These are phyloP conservation scores for Heliocidaris erythrogramma DNA, from an alignment of 35 echinoderm and acorn worm genomes.

Conservation along the genomic window DNA sequence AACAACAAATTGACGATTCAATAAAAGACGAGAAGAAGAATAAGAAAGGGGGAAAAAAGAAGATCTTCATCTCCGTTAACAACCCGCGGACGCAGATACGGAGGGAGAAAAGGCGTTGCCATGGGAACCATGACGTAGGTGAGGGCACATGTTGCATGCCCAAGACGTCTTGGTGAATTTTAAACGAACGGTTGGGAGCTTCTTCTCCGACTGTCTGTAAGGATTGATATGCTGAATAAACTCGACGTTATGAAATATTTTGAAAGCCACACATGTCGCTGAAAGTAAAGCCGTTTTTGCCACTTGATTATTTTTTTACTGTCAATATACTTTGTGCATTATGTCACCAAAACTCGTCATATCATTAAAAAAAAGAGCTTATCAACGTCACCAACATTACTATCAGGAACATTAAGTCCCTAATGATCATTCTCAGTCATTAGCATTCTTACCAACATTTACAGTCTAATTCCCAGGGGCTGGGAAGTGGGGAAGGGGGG, in stretches of 20 bases:
- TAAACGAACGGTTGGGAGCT: not conserved
- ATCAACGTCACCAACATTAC: not conserved
- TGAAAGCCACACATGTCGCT: not conserved
- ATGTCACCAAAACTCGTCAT: no score
- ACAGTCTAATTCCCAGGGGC: no score
- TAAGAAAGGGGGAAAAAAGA: not conserved
- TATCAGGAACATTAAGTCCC: not conserved
- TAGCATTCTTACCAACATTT: no score
- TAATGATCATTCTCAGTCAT: not conserved
- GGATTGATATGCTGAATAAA: not conserved
- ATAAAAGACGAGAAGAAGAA: not conserved
- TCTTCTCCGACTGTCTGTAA: not conserved
- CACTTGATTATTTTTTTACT: not conserved
- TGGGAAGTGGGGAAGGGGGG: no score
- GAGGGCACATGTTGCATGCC: not conserved
- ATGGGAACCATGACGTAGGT: conserved; percentile 13
- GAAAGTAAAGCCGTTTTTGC: not conserved
- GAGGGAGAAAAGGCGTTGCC: conserved; percentile 20
- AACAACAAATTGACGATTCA: conserved; percentile 20
- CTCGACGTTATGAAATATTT: not conserved
- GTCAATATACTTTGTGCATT: no score
- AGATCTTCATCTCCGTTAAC: conserved; percentile 19
- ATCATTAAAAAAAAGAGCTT: no score
- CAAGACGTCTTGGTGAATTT: not conserved
- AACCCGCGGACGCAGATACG: conserved; percentile 5